Conservation (phyloP, 2,797 vertebrate genomes). For the Danionella dracula region DNA sequence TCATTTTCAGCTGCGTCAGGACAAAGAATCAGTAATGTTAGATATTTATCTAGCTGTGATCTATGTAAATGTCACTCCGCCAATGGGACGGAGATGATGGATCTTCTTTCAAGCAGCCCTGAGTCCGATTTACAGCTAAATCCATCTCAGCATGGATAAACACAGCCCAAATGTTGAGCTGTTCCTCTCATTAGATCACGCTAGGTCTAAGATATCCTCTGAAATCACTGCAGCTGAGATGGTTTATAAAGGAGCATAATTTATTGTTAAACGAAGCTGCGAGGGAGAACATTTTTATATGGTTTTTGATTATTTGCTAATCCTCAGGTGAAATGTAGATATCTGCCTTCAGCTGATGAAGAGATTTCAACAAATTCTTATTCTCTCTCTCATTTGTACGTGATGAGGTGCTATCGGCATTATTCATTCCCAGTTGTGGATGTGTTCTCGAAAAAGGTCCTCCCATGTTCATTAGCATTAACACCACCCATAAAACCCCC, state of each 20-base stretch:
- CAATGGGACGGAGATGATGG: conserved; percentile 32
- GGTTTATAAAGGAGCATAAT: neutral
- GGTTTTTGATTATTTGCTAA: too few species aligned
- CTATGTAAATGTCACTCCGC: conserved; percentile 30
- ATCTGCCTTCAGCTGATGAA: conserved; percentile 2
- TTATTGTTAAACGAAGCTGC: neutral
- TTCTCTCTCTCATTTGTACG: too few species aligned
- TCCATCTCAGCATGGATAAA: conserved; percentile 34
- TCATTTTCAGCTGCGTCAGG: conserved; percentile 15
- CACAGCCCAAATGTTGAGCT: conserved; percentile 9
- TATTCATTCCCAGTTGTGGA: too few species aligned
- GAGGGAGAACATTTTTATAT: neutral
- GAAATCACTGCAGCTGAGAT: neutral
- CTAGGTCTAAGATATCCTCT: neutral
- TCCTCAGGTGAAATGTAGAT: neutral
- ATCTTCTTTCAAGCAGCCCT: conserved; percentile 25
- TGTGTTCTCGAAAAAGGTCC: too few species aligned
- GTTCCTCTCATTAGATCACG: neutral
- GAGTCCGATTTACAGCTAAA: conserved; percentile 27
- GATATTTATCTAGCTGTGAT: conserved; percentile 38
- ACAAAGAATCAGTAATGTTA: conserved; percentile 19
- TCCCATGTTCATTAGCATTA: too few species aligned
- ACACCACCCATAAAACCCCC: too few species aligned
- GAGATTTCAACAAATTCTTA: too few species aligned
- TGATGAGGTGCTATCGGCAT: too few species aligned